These are phyloP conservation scores for Drosophila subsilvestris DNA, from an alignment of 2,888 invertebrate species.

Conservation along the genomic window DNA sequence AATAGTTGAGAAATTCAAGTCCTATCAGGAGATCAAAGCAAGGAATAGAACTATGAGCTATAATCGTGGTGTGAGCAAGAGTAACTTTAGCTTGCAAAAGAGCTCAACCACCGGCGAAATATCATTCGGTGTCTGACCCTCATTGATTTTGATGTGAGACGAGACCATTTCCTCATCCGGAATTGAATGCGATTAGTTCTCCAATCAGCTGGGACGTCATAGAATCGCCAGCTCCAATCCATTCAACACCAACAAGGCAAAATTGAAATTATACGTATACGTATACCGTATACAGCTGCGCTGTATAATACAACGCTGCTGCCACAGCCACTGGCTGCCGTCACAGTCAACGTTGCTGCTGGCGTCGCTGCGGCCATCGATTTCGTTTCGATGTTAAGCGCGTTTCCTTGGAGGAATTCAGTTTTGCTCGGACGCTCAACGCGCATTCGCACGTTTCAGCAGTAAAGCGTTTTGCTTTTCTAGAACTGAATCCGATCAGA, in stretches of 20 bases:
- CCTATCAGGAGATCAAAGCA: neutral
- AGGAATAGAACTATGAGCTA: neutral
- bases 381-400: constrained; percentile 63
- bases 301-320: constrained; percentile 3
- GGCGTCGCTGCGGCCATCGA: constrained; percentile 26
- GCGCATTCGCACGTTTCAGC: constrained; percentile 59
- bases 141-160: neutral
- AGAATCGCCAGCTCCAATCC: neutral
- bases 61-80: neutral
- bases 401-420: constrained; percentile 77
- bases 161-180: neutral
- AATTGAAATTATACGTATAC: constrained; percentile 30
- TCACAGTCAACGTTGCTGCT: constrained; percentile 37
- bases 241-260: neutral
- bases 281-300: neutral
- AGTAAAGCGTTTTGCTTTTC: constrained; percentile 25
- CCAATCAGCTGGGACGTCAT: neutral
- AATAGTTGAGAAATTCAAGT: constrained; percentile 48
- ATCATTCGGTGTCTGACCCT: neutral
- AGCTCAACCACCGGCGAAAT: neutral
- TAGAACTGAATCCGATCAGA: constrained; percentile 6
- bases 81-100: neutral
- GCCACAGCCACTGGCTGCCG: constrained; percentile 30
- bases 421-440: constrained; percentile 72
- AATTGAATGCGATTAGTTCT: constrained; percentile 5